Evolutionary conservation across 2,113 vertebrate genomes (phyloP).

Genomic region (Buteo buteo): DNA sequence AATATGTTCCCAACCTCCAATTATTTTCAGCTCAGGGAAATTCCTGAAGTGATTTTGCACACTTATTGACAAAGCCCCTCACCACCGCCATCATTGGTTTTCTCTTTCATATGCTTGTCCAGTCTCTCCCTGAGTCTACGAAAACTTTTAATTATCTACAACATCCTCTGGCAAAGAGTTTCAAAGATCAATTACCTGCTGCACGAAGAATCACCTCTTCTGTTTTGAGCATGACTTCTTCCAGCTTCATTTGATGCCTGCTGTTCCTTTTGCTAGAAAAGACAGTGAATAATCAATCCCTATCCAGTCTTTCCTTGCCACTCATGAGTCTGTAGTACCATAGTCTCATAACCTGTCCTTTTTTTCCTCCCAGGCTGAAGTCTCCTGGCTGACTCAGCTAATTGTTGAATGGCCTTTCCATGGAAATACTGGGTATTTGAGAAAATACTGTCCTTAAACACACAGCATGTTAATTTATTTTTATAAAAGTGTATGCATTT

Average conservation of each 20-base stretch:
- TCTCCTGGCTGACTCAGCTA: not conserved
- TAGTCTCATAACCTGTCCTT: not conserved
- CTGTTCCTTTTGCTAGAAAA: not conserved
- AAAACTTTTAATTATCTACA: not conserved
- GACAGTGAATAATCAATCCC: not conserved
- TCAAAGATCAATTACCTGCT: not conserved
- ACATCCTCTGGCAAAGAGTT: not conserved
- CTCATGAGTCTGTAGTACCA: not conserved
- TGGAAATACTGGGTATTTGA: not conserved
- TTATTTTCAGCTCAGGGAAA: not conserved
- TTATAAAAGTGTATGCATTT: not conserved
- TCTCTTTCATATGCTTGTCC: not conserved
- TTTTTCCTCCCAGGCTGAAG: not conserved
- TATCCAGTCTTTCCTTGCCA: not conserved
- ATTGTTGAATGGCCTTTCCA: not conserved
- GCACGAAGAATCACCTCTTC: not conserved
- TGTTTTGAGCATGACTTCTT: not conserved
- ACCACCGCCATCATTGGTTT: not conserved
- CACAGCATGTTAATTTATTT: not conserved
- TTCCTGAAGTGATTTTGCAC: not conserved
- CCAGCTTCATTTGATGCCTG: not conserved
- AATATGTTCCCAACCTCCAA: not conserved
- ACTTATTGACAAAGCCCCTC: not conserved
- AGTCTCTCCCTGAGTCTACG: not conserved
- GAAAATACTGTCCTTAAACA: not conserved